Percentiles rank a stretch among this genome's conserved stretches.
Conservation (phyloP, 92 coral and sea anemone genomes). For the Montipora capitata region DNA sequence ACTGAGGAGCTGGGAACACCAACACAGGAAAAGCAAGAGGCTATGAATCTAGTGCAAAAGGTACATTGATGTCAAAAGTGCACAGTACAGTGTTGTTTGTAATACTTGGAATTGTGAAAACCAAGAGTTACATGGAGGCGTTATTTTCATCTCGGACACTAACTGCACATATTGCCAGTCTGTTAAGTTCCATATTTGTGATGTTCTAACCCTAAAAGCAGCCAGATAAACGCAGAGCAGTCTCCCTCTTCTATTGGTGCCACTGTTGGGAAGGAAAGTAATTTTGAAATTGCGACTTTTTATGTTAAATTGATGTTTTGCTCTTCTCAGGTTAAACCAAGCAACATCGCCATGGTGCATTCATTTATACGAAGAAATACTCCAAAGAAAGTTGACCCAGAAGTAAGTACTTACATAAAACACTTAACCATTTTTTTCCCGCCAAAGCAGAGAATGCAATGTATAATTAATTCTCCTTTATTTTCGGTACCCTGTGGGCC, state of each 20-base stretch:
- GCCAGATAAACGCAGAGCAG: too few species aligned
- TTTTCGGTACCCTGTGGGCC: too few species aligned
- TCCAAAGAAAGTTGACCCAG: constrained; percentile 87
- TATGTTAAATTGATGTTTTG: background rate
- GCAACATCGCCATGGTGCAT: constrained; percentile 78
- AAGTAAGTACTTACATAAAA: constrained; percentile 58
- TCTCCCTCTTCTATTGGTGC: too few species aligned
- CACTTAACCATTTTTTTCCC: too few species aligned
- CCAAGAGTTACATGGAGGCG: too few species aligned
- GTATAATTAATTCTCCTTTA: too few species aligned
- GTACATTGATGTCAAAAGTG: background rate
- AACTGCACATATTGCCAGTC: too few species aligned
- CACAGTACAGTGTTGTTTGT: background rate
- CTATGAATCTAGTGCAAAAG: constrained; percentile 37
- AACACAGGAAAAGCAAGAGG: constrained; percentile 25
- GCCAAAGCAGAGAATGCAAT: too few species aligned
- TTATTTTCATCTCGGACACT: too few species aligned
- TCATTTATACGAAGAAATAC: constrained; percentile 93
- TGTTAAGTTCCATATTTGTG: background rate
- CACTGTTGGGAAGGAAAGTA: too few species aligned
- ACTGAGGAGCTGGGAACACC: constrained; percentile 26
- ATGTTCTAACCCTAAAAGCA: too few species aligned
- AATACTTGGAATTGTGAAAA: background rate
- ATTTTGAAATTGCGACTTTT: background rate
- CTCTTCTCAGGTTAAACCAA: constrained; percentile 60